Conservation (phyloP, 2,113 vertebrate species). For the Copsychus sechellarum region DNA sequence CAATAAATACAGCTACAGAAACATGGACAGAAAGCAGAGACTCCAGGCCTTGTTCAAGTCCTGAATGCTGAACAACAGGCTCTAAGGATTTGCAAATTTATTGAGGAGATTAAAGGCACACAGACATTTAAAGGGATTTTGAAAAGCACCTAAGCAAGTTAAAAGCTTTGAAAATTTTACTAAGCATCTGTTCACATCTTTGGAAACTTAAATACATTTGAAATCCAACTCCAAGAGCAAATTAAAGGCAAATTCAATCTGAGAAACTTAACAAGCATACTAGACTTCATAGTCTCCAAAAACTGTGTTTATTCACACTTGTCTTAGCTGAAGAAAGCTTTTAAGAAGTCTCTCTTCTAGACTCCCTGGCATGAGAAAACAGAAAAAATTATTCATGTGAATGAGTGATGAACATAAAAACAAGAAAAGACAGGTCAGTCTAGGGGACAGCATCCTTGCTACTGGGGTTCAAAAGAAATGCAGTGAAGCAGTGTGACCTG, state of each 20-base stretch:
- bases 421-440: background rate
- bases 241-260: conserved; percentile 19
- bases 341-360: background rate
- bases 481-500: background rate
- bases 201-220: conserved; percentile 50
- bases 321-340: background rate
- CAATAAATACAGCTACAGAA: background rate
- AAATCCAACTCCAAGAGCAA: conserved; percentile 15
- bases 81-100: background rate
- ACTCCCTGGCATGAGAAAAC: background rate
- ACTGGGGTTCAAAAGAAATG: background rate
- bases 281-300: background rate
- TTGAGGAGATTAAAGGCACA: conserved; percentile 15
- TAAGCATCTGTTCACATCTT: conserved; percentile 33
- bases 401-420: background rate
- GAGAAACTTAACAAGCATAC: background rate
- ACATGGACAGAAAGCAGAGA: background rate
- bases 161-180: conserved; percentile 50
- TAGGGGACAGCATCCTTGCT: background rate
- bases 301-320: background rate
- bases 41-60: background rate
- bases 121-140: conserved; percentile 1
- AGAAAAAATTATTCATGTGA: background rate
- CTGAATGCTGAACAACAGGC: background rate
- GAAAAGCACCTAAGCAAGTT: conserved; percentile 30